phyloP scores from a whole-genome alignment of 2,797 vertebrate species.

The Astyanax mexicanus region DNA sequence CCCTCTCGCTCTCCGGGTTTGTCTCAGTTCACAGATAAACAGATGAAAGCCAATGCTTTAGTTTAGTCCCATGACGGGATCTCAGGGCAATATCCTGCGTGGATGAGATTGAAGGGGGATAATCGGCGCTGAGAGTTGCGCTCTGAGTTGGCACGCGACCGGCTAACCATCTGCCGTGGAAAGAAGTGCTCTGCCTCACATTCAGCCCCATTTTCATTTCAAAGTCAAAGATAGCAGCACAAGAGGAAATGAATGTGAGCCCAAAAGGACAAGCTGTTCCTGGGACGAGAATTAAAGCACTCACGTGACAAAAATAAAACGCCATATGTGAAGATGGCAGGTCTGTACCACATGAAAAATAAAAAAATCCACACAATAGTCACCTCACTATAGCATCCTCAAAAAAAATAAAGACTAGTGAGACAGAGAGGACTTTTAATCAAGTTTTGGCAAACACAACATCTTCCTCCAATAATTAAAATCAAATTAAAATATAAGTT shows the following conservation, averaged over 20 bases:
- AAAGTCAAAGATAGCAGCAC: slow-evolving; percentile 59
- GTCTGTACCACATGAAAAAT: slow-evolving; percentile 54
- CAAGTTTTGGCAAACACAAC: neutral
- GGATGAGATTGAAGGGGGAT: slow-evolving; percentile 68
- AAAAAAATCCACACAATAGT: slow-evolving; percentile 56
- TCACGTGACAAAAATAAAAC: slow-evolving; percentile 52
- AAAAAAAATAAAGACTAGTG: neutral
- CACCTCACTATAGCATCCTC: slow-evolving; percentile 20
- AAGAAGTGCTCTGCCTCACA: slow-evolving; percentile 52
- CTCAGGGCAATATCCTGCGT: slow-evolving; percentile 66
- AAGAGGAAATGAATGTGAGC: slow-evolving; percentile 66
- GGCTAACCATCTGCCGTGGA: slow-evolving; percentile 69
- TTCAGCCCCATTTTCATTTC: slow-evolving; percentile 54
- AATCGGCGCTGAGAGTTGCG: slow-evolving; percentile 52
- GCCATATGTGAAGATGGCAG: slow-evolving; percentile 61
- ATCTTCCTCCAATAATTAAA: neutral
- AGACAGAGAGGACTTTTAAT: neutral
- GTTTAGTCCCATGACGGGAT: slow-evolving; percentile 55
- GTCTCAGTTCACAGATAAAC: slow-evolving; percentile 41
- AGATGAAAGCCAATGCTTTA: slow-evolving; percentile 41
- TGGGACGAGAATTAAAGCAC: slow-evolving; percentile 63
- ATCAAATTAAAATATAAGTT: too few species aligned
- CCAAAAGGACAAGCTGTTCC: slow-evolving; percentile 65
- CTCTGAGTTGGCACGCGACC: slow-evolving; percentile 53
- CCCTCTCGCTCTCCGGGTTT: slow-evolving; percentile 28